Evolutionary conservation across 2,888 invertebrate genomes (phyloP).

Genomic region (Diplolepis rosae): DNA sequence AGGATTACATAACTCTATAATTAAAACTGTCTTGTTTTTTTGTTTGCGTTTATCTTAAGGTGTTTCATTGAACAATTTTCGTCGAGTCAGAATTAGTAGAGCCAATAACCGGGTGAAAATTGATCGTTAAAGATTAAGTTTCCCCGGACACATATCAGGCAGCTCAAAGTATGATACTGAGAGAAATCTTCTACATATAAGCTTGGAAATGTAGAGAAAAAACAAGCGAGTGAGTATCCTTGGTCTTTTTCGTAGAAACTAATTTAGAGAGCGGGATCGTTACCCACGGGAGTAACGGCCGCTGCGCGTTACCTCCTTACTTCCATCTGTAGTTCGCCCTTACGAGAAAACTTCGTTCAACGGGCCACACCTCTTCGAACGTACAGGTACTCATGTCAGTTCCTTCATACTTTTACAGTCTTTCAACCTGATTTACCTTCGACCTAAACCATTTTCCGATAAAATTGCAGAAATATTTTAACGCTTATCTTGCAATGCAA

Average conservation of each 20-base stretch:
- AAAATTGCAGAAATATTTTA: too few species aligned
- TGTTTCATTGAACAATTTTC: background rate
- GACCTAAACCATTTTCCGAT: too few species aligned
- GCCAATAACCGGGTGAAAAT: constrained; percentile 22
- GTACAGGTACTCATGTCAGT: background rate
- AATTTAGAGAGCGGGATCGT: constrained; percentile 40
- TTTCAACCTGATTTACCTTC: constrained; percentile 20
- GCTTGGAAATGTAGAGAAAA: constrained; percentile 6
- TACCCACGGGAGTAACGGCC: constrained; percentile 37
- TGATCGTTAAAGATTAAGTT: constrained; percentile 20
- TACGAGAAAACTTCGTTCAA: constrained; percentile 41
- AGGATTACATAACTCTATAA: background rate
- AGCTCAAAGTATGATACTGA: constrained; percentile 14
- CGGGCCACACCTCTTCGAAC: constrained; percentile 21
- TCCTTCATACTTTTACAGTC: constrained; percentile 16
- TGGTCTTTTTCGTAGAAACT: constrained; percentile 34
- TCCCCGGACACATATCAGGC: constrained; percentile 26
- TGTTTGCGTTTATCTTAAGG: background rate
- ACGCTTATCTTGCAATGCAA: too few species aligned
- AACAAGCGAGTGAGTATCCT: constrained; percentile 11
- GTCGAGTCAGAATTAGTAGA: constrained; percentile 12
- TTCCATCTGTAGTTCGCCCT: constrained; percentile 23
- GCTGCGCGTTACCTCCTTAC: constrained; percentile 33
- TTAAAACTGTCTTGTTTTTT: background rate
- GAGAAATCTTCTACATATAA: constrained; percentile 20